These are phyloP conservation scores for Dendropsophus ebraccatus DNA, from an alignment of 2,113 vertebrate genomes.

Conservation along the genomic window DNA sequence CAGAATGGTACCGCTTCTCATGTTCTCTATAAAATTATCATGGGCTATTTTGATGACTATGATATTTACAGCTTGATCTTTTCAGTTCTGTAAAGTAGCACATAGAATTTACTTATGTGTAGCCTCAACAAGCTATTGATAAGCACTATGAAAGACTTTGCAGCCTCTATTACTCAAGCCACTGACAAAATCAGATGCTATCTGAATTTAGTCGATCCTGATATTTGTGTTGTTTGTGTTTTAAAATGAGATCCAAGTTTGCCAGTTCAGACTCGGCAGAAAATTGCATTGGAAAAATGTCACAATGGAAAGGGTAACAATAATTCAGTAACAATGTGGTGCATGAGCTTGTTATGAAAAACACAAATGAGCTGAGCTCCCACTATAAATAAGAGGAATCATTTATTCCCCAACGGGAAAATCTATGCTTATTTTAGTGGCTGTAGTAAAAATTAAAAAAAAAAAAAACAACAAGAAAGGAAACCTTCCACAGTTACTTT, in stretches of 20 bases:
- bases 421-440: conserved; percentile 25
- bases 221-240: neutral
- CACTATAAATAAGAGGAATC: conserved; percentile 38
- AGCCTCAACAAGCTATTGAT: neutral
- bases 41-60: neutral
- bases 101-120: neutral
- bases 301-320: conserved; percentile 35
- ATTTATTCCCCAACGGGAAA: conserved; percentile 21
- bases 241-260: neutral
- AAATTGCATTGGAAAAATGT: conserved; percentile 55
- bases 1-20: no score
- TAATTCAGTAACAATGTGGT: conserved; percentile 40
- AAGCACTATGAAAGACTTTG: neutral
- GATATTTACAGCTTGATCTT: neutral
- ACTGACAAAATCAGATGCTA: neutral
- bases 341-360: conserved; percentile 37
- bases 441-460: conserved; percentile 32
- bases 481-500: neutral
- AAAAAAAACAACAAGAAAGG: neutral
- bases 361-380: conserved; percentile 39
- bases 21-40: neutral
- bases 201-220: neutral
- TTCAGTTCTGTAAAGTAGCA: neutral
- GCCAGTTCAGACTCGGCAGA: neutral
- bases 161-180: neutral